These are phyloP conservation scores for Mastomys natalensis DNA, from an alignment of 2,113 vertebrate species.

Conservation along the genomic window DNA sequence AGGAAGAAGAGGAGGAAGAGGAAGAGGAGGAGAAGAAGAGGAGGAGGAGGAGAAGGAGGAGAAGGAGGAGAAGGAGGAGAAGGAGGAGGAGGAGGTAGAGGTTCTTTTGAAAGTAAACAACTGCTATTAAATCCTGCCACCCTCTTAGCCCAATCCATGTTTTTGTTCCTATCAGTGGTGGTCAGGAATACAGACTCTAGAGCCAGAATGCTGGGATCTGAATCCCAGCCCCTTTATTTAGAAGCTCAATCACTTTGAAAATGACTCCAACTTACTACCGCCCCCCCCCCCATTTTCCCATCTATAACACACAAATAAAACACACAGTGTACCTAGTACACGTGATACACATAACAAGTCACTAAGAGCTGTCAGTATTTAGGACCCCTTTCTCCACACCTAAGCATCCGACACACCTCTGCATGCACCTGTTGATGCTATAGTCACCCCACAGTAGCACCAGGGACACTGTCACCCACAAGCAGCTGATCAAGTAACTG, in stretches of 20 bases:
- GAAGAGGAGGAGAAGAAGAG: conserved; percentile 11
- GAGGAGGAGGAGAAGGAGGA: not conserved
- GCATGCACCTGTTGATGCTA: not conserved
- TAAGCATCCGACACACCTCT: not conserved
- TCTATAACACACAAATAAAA: not conserved
- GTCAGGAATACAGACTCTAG: not conserved
- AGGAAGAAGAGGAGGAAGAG: conserved; percentile 35
- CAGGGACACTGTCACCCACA: not conserved
- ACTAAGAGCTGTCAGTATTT: not conserved
- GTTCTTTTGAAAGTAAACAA: conserved; percentile 71
- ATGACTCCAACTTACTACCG: not conserved
- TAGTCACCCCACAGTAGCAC: not conserved
- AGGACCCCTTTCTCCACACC: not conserved
- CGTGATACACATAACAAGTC: not conserved
- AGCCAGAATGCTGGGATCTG: not conserved
- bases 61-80: conserved; percentile 58
- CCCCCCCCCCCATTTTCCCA: not conserved
- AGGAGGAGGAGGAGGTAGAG: conserved; percentile 66
- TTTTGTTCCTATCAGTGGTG: not conserved
- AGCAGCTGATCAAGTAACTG: conserved; percentile 34
- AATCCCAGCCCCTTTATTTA: not conserved
- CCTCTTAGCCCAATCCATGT: not conserved
- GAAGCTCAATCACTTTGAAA: not conserved
- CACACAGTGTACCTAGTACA: not conserved
- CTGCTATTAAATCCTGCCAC: not conserved